Evolutionary conservation across 2,113 vertebrate genomes (phyloP).

Genomic region (Choloepus hoffmanni): DNA sequence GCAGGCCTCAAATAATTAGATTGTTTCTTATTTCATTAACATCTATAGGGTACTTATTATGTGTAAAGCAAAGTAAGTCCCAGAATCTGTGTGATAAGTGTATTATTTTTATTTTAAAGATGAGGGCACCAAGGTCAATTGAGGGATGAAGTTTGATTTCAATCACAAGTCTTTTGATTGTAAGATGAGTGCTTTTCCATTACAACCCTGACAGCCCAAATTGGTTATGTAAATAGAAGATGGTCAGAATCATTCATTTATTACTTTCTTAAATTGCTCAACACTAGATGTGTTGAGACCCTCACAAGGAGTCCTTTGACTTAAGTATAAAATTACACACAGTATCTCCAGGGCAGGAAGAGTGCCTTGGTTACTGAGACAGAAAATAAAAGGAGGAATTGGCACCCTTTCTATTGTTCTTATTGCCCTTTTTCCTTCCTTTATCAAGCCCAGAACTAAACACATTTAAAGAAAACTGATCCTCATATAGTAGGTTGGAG

Average conservation of each 20-base stretch:
- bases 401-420: conserved; percentile 44
- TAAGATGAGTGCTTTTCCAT: conserved; percentile 51
- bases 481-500: background rate
- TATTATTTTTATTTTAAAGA: conserved; percentile 51
- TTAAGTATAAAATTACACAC: conserved; percentile 73
- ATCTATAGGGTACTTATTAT: background rate
- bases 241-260: conserved; percentile 75
- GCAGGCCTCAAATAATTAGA: background rate
- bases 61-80: background rate
- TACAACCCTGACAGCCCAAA: conserved; percentile 64
- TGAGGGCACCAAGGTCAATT: background rate
- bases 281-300: conserved; percentile 69
- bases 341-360: conserved; percentile 11
- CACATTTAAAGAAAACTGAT: conserved; percentile 43
- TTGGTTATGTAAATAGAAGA: conserved; percentile 76
- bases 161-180: conserved; percentile 73
- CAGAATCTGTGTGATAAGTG: background rate
- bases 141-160: conserved; percentile 54
- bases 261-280: conserved; percentile 73
- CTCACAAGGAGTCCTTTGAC: conserved; percentile 78
- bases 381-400: conserved; percentile 28
- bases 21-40: background rate
- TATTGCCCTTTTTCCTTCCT: background rate
- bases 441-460: conserved; percentile 43
- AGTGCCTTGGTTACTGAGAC: conserved; percentile 26